phyloP scores from a whole-genome alignment of 1,140 invertebrate species.

The Phymorhynchus buccinoides region DNA sequence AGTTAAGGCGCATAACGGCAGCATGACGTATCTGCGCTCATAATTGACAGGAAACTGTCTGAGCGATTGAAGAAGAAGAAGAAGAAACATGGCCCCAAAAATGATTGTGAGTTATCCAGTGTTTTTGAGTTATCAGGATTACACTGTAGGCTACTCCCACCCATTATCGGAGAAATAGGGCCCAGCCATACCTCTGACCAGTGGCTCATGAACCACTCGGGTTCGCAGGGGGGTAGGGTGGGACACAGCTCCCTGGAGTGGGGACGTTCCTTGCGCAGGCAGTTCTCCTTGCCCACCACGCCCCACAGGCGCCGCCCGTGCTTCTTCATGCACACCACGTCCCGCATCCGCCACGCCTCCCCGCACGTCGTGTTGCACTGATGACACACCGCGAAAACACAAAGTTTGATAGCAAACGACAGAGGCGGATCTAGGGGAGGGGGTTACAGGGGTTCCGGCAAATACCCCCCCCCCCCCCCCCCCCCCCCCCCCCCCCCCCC shows the following conservation, averaged over 20 bases:
- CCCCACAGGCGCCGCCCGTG: slow-evolving; percentile 53
- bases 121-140: too few species aligned
- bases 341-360: slow-evolving; percentile 52
- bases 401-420: neutral
- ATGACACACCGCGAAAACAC: slow-evolving; percentile 26
- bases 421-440: neutral
- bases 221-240: slow-evolving; percentile 53
- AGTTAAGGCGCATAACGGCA: too few species aligned
- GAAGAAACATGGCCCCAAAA: neutral
- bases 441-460: neutral
- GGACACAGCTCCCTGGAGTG: slow-evolving; percentile 52
- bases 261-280: slow-evolving; percentile 60
- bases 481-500: too few species aligned
- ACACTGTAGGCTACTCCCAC: too few species aligned
- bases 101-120: too few species aligned
- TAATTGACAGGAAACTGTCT: too few species aligned
- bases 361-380: slow-evolving; percentile 66
- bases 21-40: too few species aligned
- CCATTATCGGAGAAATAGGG: too few species aligned
- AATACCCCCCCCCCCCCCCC: too few species aligned
- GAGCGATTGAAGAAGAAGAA: too few species aligned
- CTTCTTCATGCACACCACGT: slow-evolving; percentile 69
- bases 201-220: slow-evolving; percentile 68
- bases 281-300: slow-evolving; percentile 64
- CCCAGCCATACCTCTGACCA: slow-evolving; percentile 69